Percentiles rank a stretch among this genome's conserved stretches.
Conservation (phyloP, 2,113 vertebrate species). For the Cinclus cinclus region DNA sequence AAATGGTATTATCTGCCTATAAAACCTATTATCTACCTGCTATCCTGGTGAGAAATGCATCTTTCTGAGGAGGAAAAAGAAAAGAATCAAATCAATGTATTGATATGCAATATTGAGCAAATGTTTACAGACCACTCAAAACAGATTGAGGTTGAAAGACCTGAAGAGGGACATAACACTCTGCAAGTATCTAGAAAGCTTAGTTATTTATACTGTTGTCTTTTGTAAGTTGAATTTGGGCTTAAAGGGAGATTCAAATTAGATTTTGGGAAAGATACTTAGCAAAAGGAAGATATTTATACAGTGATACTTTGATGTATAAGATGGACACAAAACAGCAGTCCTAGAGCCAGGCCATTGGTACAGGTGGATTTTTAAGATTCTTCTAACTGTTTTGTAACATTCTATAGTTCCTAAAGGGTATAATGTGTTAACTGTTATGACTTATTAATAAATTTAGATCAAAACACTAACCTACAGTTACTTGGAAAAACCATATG, state of each 20-base stretch:
- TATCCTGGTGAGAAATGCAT: background rate
- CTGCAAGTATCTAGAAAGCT: background rate
- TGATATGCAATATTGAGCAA: background rate
- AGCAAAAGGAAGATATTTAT: background rate
- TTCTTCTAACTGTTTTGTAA: background rate
- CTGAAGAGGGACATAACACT: background rate
- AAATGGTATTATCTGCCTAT: background rate
- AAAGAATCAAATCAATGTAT: background rate
- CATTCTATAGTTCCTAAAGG: background rate
- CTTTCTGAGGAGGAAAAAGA: background rate
- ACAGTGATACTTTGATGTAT: background rate
- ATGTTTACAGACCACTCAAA: background rate
- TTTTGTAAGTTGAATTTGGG: background rate
- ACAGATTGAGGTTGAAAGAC: background rate
- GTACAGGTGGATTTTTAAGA: background rate
- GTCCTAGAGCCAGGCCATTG: too few relatives aligned
- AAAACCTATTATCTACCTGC: background rate
- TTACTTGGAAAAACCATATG: background rate
- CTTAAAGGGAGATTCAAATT: background rate
- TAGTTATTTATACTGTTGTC: background rate
- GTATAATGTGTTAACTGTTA: background rate
- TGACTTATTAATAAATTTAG: background rate
- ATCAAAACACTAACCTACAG: background rate
- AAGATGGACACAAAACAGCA: background rate
- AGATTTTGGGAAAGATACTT: background rate